Evolutionary conservation across 2,888 invertebrate genomes (phyloP).

Genomic region (Scaptomyza polygonia): DNA sequence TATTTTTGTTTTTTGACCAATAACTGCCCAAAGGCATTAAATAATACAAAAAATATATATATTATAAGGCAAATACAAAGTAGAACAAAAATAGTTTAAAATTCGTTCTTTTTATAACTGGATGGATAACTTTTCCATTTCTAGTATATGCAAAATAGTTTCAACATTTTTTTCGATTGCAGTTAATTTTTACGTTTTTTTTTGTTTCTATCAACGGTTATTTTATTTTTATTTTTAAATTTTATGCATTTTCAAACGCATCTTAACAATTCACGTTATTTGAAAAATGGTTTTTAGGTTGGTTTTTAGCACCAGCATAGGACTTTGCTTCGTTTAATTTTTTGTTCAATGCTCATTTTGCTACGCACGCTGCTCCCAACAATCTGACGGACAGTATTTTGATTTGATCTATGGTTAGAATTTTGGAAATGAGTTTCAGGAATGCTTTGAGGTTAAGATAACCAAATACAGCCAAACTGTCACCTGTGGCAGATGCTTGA

Average conservation of each 20-base stretch:
- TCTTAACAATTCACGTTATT: conserved; percentile 48
- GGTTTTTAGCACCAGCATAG: conserved; percentile 83
- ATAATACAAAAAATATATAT: conserved; percentile 62
- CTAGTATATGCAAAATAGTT: conserved; percentile 54
- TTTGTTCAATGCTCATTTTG: conserved; percentile 54
- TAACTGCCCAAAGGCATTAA: conserved; percentile 68
- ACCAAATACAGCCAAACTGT: conserved; percentile 12
- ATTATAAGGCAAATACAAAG: conserved; percentile 67
- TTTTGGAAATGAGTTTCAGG: conserved; percentile 76
- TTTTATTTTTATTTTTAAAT: conserved; percentile 34
- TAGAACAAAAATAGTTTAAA: conserved; percentile 61
- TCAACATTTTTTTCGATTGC: conserved; percentile 42
- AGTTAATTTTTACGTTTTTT: conserved; percentile 33
- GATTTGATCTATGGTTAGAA: conserved; percentile 62
- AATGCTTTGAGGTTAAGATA: conserved; percentile 65
- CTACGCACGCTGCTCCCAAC: conserved; percentile 18
- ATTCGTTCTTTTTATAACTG: conserved; percentile 51
- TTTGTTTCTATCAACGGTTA: no score
- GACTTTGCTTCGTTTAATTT: conserved; percentile 81
- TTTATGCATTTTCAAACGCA: conserved; percentile 57
- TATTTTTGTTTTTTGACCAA: conserved; percentile 54
- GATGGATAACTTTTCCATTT: conserved; percentile 73
- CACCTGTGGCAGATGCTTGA: conserved; percentile 61
- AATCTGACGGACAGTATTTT: conserved; percentile 14
- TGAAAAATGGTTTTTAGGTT: conserved; percentile 63